Evolutionary conservation across 1,140 invertebrate genomes (phyloP).

Genomic region (Drosophila pseudoobscura): DNA sequence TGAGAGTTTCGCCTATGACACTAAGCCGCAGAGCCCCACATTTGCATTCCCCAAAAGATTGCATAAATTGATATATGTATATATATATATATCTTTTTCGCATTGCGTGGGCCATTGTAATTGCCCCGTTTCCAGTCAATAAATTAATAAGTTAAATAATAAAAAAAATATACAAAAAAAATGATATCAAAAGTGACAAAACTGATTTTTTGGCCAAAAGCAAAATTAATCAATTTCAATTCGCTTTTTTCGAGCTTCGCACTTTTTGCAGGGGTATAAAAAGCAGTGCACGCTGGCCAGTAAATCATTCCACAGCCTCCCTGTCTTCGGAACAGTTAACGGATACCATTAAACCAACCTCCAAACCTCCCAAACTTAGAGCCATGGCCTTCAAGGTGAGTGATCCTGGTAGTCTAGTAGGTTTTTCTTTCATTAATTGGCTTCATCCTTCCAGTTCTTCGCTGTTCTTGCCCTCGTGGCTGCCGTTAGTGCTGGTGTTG

Average conservation of each 20-base stretch:
- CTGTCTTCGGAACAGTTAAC: conserved; percentile 51
- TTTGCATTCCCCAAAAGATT: conserved; percentile 62
- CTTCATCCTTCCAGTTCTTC: conserved; percentile 40
- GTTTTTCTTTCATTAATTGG: background rate
- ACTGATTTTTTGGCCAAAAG: conserved; percentile 51
- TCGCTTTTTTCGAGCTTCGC: conserved; percentile 30
- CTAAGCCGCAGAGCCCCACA: conserved; percentile 58
- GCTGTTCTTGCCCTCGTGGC: conserved; percentile 67
- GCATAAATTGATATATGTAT: conserved; percentile 64
- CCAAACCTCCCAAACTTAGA: conserved; percentile 33
- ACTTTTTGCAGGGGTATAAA: conserved; percentile 58
- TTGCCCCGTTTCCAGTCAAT: conserved; percentile 47
- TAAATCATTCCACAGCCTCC: conserved; percentile 73
- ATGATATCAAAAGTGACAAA: conserved; percentile 63
- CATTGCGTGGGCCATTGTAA: conserved; percentile 41
- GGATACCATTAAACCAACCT: conserved; percentile 36
- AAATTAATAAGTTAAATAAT: conserved; percentile 49
- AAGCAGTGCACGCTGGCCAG: conserved; percentile 38
- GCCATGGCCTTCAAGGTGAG: conserved; percentile 76
- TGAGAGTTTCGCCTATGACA: conserved; percentile 63
- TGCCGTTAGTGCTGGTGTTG: conserved; percentile 59
- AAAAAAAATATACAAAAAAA: conserved; percentile 24
- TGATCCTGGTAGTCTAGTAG: background rate
- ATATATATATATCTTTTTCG: conserved; percentile 17
- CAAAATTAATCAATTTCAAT: conserved; percentile 51